Evolutionary conservation across 2,888 invertebrate genomes (phyloP).

Genomic region (Thymelicus sylvestris): DNA sequence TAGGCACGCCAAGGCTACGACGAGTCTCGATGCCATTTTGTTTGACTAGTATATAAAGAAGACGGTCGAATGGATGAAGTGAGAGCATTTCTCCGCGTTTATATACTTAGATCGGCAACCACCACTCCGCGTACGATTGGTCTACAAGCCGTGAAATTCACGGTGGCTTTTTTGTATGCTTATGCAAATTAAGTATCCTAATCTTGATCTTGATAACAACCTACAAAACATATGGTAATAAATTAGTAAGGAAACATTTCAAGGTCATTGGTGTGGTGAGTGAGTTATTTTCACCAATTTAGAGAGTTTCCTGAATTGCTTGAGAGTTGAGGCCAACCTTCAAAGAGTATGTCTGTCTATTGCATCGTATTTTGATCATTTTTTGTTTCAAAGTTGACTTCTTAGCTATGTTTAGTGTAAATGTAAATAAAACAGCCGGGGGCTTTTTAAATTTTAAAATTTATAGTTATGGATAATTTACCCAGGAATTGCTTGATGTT

Average conservation of each 20-base stretch:
- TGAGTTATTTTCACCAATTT: no score
- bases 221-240: background rate
- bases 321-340: no score
- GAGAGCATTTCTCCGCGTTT: conserved; percentile 82
- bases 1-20: conserved; percentile 65
- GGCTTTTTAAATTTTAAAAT: no score
- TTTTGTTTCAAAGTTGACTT: no score
- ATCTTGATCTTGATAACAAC: conserved; percentile 1
- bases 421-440: no score
- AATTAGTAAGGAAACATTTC: background rate
- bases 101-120: conserved; percentile 63
- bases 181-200: conserved; percentile 34
- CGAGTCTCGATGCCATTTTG: conserved; percentile 72
- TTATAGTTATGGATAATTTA: no score
- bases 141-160: conserved; percentile 73
- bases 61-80: conserved; percentile 72
- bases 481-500: no score
- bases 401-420: no score
- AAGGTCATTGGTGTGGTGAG: background rate
- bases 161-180: conserved; percentile 37
- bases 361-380: no score
- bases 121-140: conserved; percentile 62
- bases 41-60: conserved; percentile 54
- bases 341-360: no score
- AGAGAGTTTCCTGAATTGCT: no score